Conservation (phyloP, 2,888 invertebrate species). For the Drosophila koepferae region DNA sequence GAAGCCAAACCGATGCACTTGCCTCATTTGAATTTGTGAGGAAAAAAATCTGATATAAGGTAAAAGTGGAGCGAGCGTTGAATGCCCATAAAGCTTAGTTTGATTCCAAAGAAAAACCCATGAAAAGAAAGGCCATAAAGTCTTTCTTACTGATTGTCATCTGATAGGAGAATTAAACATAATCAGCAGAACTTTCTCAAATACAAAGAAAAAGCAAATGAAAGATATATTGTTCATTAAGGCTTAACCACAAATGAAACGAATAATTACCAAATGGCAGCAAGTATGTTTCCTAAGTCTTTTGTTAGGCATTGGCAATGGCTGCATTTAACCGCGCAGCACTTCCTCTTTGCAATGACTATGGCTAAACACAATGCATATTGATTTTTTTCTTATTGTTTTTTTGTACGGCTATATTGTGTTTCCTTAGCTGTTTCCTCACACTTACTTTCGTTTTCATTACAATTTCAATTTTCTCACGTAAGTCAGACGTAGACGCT, state of each 20-base stretch:
- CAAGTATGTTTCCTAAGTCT: conserved; percentile 73
- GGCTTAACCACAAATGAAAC: neutral
- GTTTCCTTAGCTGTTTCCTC: conserved; percentile 44
- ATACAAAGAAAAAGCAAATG: neutral
- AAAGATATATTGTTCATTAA: neutral
- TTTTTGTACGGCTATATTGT: conserved; percentile 8
- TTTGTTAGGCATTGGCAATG: conserved; percentile 55
- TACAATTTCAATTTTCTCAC: conserved; percentile 61
- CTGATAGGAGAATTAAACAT: neutral
- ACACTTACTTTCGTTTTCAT: conserved; percentile 67
- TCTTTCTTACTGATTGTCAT: neutral
- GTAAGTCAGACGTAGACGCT: conserved; percentile 28
- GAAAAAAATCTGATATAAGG: conserved; percentile 27
- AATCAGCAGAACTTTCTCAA: conserved; percentile 23
- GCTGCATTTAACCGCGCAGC: conserved; percentile 10
- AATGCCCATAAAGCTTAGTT: conserved; percentile 12
- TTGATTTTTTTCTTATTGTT: conserved; percentile 16
- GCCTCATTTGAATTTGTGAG: conserved; percentile 19
- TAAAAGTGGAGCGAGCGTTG: conserved; percentile 33
- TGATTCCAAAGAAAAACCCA: conserved; percentile 3
- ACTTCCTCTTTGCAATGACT: conserved; percentile 37
- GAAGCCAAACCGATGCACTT: conserved; percentile 49
- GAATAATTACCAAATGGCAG: conserved; percentile 4
- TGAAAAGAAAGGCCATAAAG: conserved; percentile 6
- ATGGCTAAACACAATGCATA: conserved; percentile 19